phyloP scores from a whole-genome alignment of 2,888 invertebrate species.

The Apotomis betuletana region DNA sequence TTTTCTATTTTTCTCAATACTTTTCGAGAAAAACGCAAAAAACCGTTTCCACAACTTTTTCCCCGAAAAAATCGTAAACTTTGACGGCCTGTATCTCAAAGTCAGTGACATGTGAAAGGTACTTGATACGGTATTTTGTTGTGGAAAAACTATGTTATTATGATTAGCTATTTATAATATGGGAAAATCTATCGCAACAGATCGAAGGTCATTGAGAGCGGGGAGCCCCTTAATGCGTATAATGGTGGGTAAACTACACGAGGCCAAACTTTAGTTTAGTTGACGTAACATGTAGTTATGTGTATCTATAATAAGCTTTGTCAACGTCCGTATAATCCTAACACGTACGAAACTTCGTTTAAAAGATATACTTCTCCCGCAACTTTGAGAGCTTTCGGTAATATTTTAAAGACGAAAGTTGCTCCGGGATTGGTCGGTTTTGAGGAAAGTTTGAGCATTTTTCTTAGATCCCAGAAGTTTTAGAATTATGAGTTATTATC shows the following conservation, averaged over 20 bases:
- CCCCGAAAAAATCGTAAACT: too few relatives aligned
- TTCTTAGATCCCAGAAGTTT: conserved; percentile 2
- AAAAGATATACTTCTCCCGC: conserved; percentile 1
- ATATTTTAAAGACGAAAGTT: conserved; percentile 27
- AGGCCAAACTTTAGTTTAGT: neutral
- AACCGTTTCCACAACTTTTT: too few relatives aligned
- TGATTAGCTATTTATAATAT: too few relatives aligned
- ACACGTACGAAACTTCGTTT: conserved; percentile 21
- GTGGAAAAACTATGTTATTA: too few relatives aligned
- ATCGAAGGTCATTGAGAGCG: too few relatives aligned
- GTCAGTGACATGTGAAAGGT: too few relatives aligned
- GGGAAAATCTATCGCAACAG: too few relatives aligned
- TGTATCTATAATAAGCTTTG: neutral
- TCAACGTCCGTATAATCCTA: conserved; percentile 10
- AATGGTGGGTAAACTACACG: neutral
- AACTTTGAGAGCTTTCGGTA: conserved; percentile 16
- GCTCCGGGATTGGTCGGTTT: conserved; percentile 2
- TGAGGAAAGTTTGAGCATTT: conserved; percentile 21
- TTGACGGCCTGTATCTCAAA: too few relatives aligned
- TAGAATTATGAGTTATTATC: conserved; percentile 4
- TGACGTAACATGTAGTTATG: neutral
- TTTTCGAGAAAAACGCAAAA: too few relatives aligned
- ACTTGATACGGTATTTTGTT: too few relatives aligned
- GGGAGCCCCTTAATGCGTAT: too few relatives aligned
- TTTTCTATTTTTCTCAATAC: too few relatives aligned